A percentile compares a stretch with the other conserved stretches of the same genome.
Evolutionary conservation across 2,113 vertebrate species (phyloP).

Genomic region (Malaclemys terrapin): DNA sequence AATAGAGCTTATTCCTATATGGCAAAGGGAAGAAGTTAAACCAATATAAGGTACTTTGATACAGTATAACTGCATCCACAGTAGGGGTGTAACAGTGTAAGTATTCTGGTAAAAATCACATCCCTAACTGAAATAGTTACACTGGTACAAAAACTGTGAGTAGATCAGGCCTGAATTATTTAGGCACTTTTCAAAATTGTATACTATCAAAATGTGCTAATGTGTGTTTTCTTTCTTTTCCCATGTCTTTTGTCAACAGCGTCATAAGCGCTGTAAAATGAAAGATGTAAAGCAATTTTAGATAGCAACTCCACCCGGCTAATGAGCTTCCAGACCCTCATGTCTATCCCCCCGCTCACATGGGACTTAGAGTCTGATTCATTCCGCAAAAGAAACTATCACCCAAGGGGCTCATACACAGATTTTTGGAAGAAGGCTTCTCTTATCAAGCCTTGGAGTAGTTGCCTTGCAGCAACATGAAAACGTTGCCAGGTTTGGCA

Average conservation of each 20-base stretch:
- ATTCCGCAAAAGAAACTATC: slow-evolving; percentile 4
- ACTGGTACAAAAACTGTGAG: neutral
- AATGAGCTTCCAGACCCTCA: neutral
- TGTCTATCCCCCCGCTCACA: neutral
- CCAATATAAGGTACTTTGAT: neutral
- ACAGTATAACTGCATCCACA: neutral
- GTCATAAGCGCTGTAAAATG: fast-evolving
- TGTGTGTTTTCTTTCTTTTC: neutral
- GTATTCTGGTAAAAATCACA: neutral
- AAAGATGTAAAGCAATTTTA: neutral
- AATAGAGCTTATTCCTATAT: neutral
- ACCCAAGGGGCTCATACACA: slow-evolving; percentile 18
- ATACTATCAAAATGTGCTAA: neutral
- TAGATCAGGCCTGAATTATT: neutral
- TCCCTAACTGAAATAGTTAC: neutral
- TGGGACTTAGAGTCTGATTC: neutral
- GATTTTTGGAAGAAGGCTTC: slow-evolving; percentile 36
- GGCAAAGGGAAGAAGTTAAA: neutral
- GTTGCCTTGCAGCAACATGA: slow-evolving; percentile 52
- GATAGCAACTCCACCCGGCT: neutral
- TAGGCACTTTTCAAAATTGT: neutral
- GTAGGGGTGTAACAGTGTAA: neutral
- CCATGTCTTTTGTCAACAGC: neutral
- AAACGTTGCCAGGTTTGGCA: slow-evolving; percentile 45
- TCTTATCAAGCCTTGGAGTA: slow-evolving; percentile 35